Base-by-base conservation (phyloP, 2,113 vertebrate species). In the Meles meles region DNA sequence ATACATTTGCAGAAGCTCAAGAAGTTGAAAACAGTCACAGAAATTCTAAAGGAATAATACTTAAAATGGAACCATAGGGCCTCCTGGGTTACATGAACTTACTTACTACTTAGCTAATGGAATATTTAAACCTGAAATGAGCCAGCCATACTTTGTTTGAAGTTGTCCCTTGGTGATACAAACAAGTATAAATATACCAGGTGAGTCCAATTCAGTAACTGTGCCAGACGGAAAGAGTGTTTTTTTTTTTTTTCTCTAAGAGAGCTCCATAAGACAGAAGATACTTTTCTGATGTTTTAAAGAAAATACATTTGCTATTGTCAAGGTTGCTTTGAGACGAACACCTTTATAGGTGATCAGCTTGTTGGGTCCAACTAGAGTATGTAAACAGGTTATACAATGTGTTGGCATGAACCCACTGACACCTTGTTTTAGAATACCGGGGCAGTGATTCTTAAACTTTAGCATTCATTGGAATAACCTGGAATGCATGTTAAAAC, bases 51-150 rank as follows among this genome's bases (percentile, higher is more conserved):
- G 74, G 47, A 96, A 71, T 92, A 86, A 88, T 83, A 92, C 23
- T 96, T 93, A 52, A 79, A 79, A 85, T 93, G 42, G 52, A 93
- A 71, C 49, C 72, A 18, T 3, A 47, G 63, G 63, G 44, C 49
- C 49, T 90, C 34, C 74, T 96, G 67, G 29, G 47, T 83, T 77
- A 52, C 31, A 17, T 23, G 27, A 65, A 18, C 80, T 55, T 87
- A 23, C 76, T 96, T 59, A 90, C 29, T 65, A 57, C 27, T 92
- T 96, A 96, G 77, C 90, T 94, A 87, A 77, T 72, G 61, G 80
- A 65, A 34, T 92, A 79, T 87, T 95, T 74, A 88, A 80, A 29
- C 61, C 67, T 65, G 63, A 76, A 95, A 84, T 29, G 44, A 92
- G 49, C 12, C 57, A 96, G 6, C 47, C 34, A 61, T n/a, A 79